Conservation (phyloP, 1,140 invertebrate genomes). For the Monomorium pharaonis region DNA sequence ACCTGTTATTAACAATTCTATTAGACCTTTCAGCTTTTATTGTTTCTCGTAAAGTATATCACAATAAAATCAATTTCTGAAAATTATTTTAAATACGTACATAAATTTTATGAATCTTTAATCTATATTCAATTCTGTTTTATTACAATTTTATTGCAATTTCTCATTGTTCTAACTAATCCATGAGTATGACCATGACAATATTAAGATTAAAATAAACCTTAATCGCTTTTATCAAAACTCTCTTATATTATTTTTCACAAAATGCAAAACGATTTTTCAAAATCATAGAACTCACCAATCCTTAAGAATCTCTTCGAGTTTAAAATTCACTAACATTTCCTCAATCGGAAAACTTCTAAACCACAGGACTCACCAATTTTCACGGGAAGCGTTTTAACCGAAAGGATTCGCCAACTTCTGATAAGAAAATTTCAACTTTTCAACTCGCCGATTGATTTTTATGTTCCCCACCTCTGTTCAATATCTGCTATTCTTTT, state of each 20-base stretch:
- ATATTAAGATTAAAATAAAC: background rate
- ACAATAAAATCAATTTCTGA: background rate
- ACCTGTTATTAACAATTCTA: background rate
- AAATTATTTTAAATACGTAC: background rate
- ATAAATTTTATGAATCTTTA: background rate
- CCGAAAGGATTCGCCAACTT: background rate
- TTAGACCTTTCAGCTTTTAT: background rate
- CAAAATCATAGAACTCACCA: background rate
- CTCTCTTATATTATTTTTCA: background rate
- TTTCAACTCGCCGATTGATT: background rate
- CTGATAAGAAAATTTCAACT: background rate
- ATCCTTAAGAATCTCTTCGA: background rate
- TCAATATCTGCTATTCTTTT: background rate
- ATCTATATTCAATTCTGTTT: background rate
- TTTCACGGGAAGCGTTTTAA: background rate
- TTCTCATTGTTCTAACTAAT: background rate
- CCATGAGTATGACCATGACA: no score
- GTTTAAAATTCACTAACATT: constrained; percentile 13
- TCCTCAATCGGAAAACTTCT: background rate
- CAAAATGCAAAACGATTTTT: background rate
- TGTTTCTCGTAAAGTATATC: background rate
- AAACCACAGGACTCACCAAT: background rate
- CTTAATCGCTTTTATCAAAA: background rate
- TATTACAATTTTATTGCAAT: background rate
- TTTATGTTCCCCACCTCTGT: background rate